Percentiles rank a stretch among this genome's conserved stretches.
These are phyloP conservation scores for Dasypogon diadema DNA, from an alignment of 2,888 invertebrate genomes.

Conservation along the genomic window DNA sequence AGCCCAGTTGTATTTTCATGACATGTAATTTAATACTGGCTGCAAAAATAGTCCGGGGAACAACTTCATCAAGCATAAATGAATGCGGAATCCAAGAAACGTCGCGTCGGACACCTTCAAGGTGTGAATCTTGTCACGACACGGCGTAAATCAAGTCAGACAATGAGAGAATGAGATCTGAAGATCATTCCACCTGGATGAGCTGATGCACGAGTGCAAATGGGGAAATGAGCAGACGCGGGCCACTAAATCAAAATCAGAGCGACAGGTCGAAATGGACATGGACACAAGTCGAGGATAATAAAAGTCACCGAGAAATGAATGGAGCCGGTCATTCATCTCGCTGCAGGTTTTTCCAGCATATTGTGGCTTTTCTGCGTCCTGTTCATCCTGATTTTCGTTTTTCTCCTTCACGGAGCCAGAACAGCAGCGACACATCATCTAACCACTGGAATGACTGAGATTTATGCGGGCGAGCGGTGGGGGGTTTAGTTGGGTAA, in stretches of 20 bases:
- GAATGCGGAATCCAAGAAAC: not conserved
- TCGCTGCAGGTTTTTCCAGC: slow-evolving; percentile 14
- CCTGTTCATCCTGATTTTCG: not conserved
- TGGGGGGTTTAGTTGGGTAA: slow-evolving; percentile 12
- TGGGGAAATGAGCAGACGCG: slow-evolving; percentile 35
- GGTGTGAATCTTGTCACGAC: slow-evolving; percentile 19
- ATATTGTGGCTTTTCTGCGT: not conserved
- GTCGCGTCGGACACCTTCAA: not conserved
- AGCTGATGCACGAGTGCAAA: slow-evolving; percentile 9
- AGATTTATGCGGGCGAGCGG: not conserved
- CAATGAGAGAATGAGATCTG: slow-evolving; percentile 11
- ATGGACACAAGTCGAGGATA: slow-evolving; percentile 13
- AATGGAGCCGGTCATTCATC: slow-evolving; percentile 27
- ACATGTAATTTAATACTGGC: too few species aligned
- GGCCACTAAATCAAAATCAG: slow-evolving; percentile 46
- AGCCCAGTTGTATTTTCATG: too few species aligned
- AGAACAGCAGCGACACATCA: not conserved
- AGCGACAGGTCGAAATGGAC: slow-evolving; percentile 42
- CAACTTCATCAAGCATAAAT: not conserved
- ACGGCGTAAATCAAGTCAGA: slow-evolving; percentile 28
- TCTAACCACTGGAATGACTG: not conserved
- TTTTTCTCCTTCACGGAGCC: not conserved
- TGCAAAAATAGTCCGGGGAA: not conserved
- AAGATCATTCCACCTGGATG: slow-evolving; percentile 12
- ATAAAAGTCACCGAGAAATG: slow-evolving; percentile 33